These are phyloP conservation scores for Calephelis nemesis DNA, from an alignment of 1,140 invertebrate species.

Conservation along the genomic window DNA sequence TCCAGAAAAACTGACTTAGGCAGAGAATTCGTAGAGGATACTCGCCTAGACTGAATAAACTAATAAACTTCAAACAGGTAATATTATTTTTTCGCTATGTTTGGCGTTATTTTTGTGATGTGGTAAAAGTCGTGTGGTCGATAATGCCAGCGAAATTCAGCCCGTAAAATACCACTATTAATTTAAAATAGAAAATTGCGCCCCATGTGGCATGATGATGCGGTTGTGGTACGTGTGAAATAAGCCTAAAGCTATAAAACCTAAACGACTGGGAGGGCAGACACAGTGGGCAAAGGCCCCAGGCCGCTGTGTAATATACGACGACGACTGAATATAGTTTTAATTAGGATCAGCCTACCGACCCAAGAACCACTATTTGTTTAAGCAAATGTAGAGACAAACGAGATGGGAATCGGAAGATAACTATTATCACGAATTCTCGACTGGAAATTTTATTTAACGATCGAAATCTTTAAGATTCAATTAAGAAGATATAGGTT, in stretches of 20 bases:
- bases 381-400: conserved; percentile 60
- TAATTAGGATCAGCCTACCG: conserved; percentile 71
- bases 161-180: too few species aligned
- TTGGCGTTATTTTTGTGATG: too few species aligned
- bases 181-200: too few species aligned
- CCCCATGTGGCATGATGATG: too few species aligned
- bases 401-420: conserved; percentile 52
- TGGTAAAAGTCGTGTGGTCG: too few species aligned
- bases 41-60: too few species aligned
- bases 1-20: too few species aligned
- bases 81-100: too few species aligned
- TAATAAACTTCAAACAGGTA: too few species aligned
- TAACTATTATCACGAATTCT: conserved; percentile 54
- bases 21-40: too few species aligned
- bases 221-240: too few species aligned
- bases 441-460: conserved; percentile 54
- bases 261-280: conserved; percentile 51
- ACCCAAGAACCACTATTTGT: conserved; percentile 65
- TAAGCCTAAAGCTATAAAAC: conserved; percentile 31
- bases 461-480: conserved; percentile 35
- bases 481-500: background rate
- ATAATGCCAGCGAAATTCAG: too few species aligned
- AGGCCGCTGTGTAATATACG: conserved; percentile 61
- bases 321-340: conserved; percentile 59
- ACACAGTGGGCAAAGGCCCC: conserved; percentile 51